A percentile compares a stretch with the other conserved stretches of the same genome.
Evolutionary conservation across 1,140 invertebrate genomes (phyloP).

Genomic region (Maconellicoccus hirsutus): DNA sequence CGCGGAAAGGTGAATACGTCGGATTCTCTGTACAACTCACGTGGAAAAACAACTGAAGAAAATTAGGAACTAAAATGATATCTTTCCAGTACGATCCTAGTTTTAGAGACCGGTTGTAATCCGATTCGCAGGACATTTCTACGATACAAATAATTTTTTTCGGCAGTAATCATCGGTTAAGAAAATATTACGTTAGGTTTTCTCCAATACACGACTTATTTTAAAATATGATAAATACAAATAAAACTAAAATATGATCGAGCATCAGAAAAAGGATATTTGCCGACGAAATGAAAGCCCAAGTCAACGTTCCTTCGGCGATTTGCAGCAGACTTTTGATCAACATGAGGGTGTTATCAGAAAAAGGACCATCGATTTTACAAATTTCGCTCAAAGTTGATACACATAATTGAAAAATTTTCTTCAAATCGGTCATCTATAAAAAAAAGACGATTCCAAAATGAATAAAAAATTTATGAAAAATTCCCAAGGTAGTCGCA

Average conservation of each 20-base stretch:
- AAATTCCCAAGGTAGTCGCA: slow-evolving; percentile 5
- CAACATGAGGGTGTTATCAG: slow-evolving; percentile 41
- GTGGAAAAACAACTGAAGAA: slow-evolving; percentile 66
- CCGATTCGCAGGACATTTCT: slow-evolving; percentile 54
- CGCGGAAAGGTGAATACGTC: neutral
- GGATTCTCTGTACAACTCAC: slow-evolving; percentile 34
- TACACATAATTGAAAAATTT: slow-evolving; percentile 60
- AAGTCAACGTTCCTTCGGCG: slow-evolving; percentile 57
- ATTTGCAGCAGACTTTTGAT: slow-evolving; percentile 57
- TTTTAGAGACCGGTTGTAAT: slow-evolving; percentile 49
- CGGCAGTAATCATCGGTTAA: slow-evolving; percentile 44
- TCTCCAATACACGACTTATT: slow-evolving; percentile 19
- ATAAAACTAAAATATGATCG: slow-evolving; percentile 10
- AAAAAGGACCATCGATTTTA: slow-evolving; percentile 41
- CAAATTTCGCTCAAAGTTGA: slow-evolving; percentile 45
- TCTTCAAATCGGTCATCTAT: slow-evolving; percentile 53
- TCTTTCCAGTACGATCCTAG: slow-evolving; percentile 55
- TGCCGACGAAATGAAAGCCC: slow-evolving; percentile 54
- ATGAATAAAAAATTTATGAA: slow-evolving; percentile 19
- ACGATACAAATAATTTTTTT: slow-evolving; percentile 57
- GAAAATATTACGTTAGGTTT: slow-evolving; percentile 31
- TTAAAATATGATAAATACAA: slow-evolving; percentile 23
- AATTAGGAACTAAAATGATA: slow-evolving; percentile 56
- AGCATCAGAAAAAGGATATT: slow-evolving; percentile 48
- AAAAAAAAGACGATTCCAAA: slow-evolving; percentile 28